Base-by-base conservation (phyloP, 2,888 invertebrate genomes). In the Drosophila parthenogenetica region DNA sequence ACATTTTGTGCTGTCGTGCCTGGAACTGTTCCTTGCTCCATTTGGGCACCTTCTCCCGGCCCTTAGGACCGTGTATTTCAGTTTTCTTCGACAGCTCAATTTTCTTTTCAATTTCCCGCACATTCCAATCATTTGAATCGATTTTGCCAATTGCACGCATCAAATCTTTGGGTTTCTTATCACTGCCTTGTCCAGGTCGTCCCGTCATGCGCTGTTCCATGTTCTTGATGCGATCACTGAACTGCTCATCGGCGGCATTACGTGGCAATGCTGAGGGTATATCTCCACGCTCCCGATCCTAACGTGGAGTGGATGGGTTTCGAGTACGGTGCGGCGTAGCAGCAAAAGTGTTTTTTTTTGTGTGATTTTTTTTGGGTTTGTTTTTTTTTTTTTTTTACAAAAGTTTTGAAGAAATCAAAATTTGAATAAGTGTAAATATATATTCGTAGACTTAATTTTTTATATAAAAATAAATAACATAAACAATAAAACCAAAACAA, bases 81-180 rank as follows among this genome's bases (percentile, higher is more conserved):
- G 92, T 91, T 71, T 92, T 92, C 66, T 92, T 92, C 0, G 92
- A 93, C 79, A 94, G 93, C 62, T 95, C 95, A 35, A 98, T 97
- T 92, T 98, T 97, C 90, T 96, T 95, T 90, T 98, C 97, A 32
- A 98, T 97, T 91, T 97, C 96, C 79, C 96, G 96, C 37, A 98
- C 95, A 92, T 98, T 97, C 97, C 98, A 98, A 92, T 98, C 98
- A 64, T 95, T 96, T 68, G 95, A 95, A 90, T 97, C 97, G 76
- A 98, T 96, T 93, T 96, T 96, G 57, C 97, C 97, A 69, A 98
- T 97, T 46, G 97, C 96, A 71, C 97, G 94, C 92, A 96, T 93
- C 69, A 98, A 93, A 92, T 97, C 97, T 92, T 96, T 96, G 1
- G 97, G 97, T 91, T 97, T 97, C 80, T 96, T 96, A 19, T 95